These are phyloP conservation scores for Coenonympha arcania DNA, from an alignment of 2,888 invertebrate species.

Conservation along the genomic window DNA sequence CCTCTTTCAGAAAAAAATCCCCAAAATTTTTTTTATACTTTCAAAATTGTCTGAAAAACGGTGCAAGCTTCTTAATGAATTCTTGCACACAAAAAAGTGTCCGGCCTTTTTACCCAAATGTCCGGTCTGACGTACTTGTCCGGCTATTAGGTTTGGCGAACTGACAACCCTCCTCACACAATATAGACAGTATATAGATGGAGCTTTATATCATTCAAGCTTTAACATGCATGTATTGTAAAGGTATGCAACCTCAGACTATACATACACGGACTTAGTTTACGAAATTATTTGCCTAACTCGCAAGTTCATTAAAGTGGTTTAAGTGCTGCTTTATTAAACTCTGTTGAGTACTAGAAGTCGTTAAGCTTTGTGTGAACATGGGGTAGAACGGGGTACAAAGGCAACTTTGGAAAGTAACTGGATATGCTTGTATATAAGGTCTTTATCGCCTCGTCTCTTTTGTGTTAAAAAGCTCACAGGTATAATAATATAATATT, in stretches of 20 bases:
- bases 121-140: no score
- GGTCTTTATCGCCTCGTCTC: constrained; percentile 4
- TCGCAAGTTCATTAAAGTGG: constrained; percentile 8
- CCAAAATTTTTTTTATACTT: no score
- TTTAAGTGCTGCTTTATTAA: constrained; percentile 11
- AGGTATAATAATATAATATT: neutral
- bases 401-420: constrained; percentile 11
- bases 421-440: constrained; percentile 11
- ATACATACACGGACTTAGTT: neutral
- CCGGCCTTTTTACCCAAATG: no score
- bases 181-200: neutral
- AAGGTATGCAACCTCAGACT: neutral
- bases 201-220: neutral
- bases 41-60: no score
- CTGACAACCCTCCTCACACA: neutral
- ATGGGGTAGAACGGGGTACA: neutral
- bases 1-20: no score
- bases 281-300: constrained; percentile 4
- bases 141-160: neutral
- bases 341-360: constrained; percentile 11
- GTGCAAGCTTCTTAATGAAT: no score
- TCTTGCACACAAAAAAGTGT: no score
- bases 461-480: constrained; percentile 1
- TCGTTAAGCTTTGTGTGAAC: constrained; percentile 12
- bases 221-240: neutral